A percentile compares a stretch with the other conserved stretches of the same genome.
phyloP scores from a whole-genome alignment of 92 coral and sea anemone genomes.

The Desmophyllum pertusum region DNA sequence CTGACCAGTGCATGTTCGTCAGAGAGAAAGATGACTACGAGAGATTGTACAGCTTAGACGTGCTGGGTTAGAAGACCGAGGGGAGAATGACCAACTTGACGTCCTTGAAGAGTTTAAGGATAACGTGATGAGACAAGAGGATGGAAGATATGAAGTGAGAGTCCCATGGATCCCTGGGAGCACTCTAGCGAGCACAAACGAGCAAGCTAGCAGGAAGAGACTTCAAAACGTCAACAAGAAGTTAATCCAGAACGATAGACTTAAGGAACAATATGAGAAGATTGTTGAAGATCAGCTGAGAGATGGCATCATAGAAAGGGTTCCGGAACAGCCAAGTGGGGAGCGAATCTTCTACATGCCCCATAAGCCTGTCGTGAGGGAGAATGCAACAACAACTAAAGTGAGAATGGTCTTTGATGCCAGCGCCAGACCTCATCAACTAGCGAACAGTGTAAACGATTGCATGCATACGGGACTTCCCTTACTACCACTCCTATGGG shows the following conservation, averaged over 20 bases:
- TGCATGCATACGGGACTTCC: conserved; percentile 53
- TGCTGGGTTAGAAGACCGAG: conserved; percentile 45
- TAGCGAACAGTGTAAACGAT: conserved; percentile 54
- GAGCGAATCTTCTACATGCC: conserved; percentile 37
- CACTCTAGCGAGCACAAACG: conserved; percentile 35
- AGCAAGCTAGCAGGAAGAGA: conserved; percentile 34
- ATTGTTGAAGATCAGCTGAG: conserved; percentile 28
- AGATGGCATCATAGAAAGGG: conserved; percentile 40
- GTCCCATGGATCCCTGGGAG: conserved; percentile 64
- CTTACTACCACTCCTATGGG: conserved; percentile 32
- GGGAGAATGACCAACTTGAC: conserved; percentile 40
- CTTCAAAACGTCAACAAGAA: conserved; percentile 29
- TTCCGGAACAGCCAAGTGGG: conserved; percentile 33
- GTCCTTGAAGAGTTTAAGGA: conserved; percentile 55
- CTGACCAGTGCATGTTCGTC: conserved; percentile 25
- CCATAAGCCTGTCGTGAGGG: conserved; percentile 43
- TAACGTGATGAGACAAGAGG: conserved; percentile 32
- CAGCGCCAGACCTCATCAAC: conserved; percentile 43
- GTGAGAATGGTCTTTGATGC: conserved; percentile 32
- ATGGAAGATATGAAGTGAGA: conserved; percentile 61
- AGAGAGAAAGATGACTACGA: conserved; percentile 53
- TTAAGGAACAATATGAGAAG: conserved; percentile 24
- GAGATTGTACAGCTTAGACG: conserved; percentile 45
- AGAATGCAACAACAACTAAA: conserved; percentile 42
- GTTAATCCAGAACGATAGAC: conserved; percentile 26